Evolutionary conservation across 1,140 invertebrate species (phyloP), one percentile per base, ranked within the genome.

Genomic region (Macrosteles quadrilineatus): DNA sequence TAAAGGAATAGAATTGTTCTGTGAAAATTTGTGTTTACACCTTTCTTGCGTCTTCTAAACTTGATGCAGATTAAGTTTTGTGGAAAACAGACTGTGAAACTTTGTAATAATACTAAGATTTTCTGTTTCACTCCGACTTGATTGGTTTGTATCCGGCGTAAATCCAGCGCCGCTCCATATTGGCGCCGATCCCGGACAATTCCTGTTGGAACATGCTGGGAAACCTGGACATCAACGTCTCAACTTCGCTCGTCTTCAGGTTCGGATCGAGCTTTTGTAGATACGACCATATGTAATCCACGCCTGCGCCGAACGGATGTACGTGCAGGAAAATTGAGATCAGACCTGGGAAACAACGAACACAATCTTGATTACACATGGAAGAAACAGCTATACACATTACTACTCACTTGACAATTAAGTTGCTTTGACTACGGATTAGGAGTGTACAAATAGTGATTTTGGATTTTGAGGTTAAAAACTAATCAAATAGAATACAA

Each of bases 261-360:
- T 83, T 83, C 1, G 88, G 83, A 62, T 90, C 86, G 68, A 92
- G 83, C 81, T 91, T 91, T 78, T 89, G 88, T 62, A 95, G 84
- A 80, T 93, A 95, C 2, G 89, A 93, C 87, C 90, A 92, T 73
- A 95, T 87, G 76, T 93, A 93, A 78, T 94, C 92, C 2, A 93
- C 84, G 68, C 90, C 91, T 1, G 92, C 92, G 47, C 93, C 93
- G 77, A 92, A 91, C 0, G 93, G 94, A 83, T 96, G 93, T 50
- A 95, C 90, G 77, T 95, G 90, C 31, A 95, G 84, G 82, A 94
- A 95, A 40, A 91, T 90, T 19, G 91, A 89, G 57, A 94, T 88
- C 43, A 95, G 82, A 71, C 92, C 91, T 89, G 73, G 67, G 71
- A 67, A 31, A 75, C 72, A 73, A 47, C 71, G 55, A n/a, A n/a